Evolutionary conservation across 2,888 invertebrate genomes (phyloP), one percentile per base, ranked within the genome.

Genomic region (Dynastes hyllus): DNA sequence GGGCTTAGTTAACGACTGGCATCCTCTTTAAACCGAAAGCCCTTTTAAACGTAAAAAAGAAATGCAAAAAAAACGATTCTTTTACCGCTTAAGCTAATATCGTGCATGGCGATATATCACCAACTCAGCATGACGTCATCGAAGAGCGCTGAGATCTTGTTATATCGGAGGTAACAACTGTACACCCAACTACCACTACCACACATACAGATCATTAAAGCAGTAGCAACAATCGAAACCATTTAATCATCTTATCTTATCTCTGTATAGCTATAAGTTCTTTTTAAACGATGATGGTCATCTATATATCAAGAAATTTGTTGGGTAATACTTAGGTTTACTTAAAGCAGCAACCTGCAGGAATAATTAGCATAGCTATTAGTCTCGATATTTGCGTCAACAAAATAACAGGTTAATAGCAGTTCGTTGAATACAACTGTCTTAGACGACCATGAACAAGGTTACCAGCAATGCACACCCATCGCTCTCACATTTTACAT

Each of bases 401-500:
- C 50, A 22, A 45, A 67, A 65, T 65, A 65, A 45, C 67, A 50
- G 27, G 67, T 67, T 50, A 67, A 50, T 63, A 67, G 67, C 50
- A 16, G 50, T 22, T 67, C 9, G 50, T 67, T 45, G 45, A 67
- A 67, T 67, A 22, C 22, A 27, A 22, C 22, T 61, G n/a, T 67
- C 37, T 45, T 22, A 50, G 67, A 50, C 27, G 67, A 67, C 67
- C 67, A 16, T 50, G 67, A 67, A 67, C 67, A 67, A 45, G 67
- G 67, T 45, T 45, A 29, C 63, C n/a, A 27, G 63, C 29, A 22
- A 63, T 63, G 63, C 63, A 63, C 63, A 63, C 63, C 63, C 63
- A 63, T 32, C 9, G 63, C 29, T 63, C 29, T 63, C 32, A 63
- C 29, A 63, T 63, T 63, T 63, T 63, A 9, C 32, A 58, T 63